Evolutionary conservation across 2,797 vertebrate species (phyloP).

Genomic region (Darevskia nairensis): DNA sequence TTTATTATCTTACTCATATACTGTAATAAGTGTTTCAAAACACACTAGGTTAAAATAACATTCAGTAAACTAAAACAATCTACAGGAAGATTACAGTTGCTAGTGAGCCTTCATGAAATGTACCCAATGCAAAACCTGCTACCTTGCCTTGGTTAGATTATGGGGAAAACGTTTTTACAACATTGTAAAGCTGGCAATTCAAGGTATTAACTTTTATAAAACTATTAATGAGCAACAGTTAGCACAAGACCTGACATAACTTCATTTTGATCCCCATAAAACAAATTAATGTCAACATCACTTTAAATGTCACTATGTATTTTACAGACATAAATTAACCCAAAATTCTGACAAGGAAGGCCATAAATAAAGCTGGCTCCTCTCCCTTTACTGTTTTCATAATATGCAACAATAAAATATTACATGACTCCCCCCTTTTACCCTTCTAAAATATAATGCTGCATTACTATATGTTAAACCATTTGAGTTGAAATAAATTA

Average conservation of each 20-base stretch:
- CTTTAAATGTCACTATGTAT: background rate
- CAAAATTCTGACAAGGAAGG: conserved; percentile 9
- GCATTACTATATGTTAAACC: background rate
- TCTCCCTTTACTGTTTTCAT: background rate
- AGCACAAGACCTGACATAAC: background rate
- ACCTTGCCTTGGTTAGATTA: background rate
- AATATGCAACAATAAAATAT: background rate
- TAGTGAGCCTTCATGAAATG: background rate
- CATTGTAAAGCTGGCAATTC: background rate
- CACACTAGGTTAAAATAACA: background rate
- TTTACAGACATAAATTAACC: conserved; percentile 16
- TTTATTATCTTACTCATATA: background rate
- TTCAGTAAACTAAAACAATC: background rate
- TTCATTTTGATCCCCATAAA: background rate
- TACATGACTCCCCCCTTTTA: background rate
- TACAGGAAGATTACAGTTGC: background rate
- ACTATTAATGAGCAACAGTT: background rate
- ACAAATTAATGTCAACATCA: background rate
- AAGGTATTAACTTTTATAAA: background rate
- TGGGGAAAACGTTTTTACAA: background rate
- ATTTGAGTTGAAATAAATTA: background rate
- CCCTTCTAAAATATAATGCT: conserved; percentile 17
- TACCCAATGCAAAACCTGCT: background rate
- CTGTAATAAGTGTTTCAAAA: background rate
- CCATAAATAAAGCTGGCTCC: background rate